Conservation (phyloP, 2,888 invertebrate species). For the Litoditis marina region DNA sequence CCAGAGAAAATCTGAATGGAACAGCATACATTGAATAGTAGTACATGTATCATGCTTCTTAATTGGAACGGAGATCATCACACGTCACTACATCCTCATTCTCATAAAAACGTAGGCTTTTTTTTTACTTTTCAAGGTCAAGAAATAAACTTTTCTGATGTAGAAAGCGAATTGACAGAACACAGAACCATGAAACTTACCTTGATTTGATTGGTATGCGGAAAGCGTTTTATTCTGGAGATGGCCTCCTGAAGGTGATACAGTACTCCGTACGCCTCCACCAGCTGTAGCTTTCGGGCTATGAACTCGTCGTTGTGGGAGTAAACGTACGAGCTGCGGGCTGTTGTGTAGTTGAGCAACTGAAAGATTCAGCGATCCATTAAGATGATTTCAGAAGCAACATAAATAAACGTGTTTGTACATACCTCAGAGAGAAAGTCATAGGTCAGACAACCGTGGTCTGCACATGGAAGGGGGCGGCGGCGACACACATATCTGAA, state of each 20-base stretch:
- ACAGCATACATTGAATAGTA: not conserved
- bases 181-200: no score
- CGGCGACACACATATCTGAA: constrained; percentile 25
- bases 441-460: constrained; percentile 16
- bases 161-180: no score
- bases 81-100: no score
- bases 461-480: constrained; percentile 18
- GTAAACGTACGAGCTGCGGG: constrained; percentile 25
- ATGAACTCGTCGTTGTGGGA: constrained; percentile 11
- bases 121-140: no score
- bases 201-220: constrained; percentile 35
- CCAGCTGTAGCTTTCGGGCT: constrained; percentile 18
- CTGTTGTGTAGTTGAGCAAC: constrained; percentile 34
- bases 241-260: constrained; percentile 21
- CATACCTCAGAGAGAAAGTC: constrained; percentile 20
- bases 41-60: not conserved
- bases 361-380: constrained; percentile 11
- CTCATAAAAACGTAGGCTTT: no score
- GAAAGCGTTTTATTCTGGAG: constrained; percentile 20
- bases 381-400: no score
- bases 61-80: no score
- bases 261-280: constrained; percentile 28
- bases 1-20: constrained; percentile 42
- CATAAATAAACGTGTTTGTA: not conserved
- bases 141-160: no score